Percentiles rank a stretch among this genome's conserved stretches.
phyloP scores from a whole-genome alignment of 2,888 invertebrate species.

The Dyspetes luteomarginatus region DNA sequence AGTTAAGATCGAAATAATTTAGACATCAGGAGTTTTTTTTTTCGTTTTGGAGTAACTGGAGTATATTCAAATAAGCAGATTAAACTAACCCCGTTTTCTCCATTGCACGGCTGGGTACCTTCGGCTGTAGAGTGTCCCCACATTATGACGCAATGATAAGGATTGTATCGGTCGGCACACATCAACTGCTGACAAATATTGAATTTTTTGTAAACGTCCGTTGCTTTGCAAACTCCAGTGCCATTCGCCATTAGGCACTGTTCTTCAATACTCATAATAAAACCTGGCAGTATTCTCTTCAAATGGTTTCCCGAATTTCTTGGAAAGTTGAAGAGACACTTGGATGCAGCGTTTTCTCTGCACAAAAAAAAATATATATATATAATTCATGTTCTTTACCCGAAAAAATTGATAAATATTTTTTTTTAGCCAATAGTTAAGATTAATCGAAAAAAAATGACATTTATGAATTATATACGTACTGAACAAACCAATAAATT shows the following conservation, averaged over 20 bases:
- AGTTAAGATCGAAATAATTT: background rate
- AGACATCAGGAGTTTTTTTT: too few relatives aligned
- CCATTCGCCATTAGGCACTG: background rate
- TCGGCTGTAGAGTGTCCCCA: background rate
- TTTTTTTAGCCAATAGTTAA: too few relatives aligned
- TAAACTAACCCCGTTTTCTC: background rate
- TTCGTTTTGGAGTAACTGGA: background rate
- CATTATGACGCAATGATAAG: background rate
- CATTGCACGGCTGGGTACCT: background rate
- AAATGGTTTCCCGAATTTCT: background rate
- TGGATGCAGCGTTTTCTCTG: too few relatives aligned
- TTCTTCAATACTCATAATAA: background rate
- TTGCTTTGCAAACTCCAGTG: background rate
- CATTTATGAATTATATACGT: too few relatives aligned
- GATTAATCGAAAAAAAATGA: too few relatives aligned
- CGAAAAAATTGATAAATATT: background rate
- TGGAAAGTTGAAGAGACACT: background rate
- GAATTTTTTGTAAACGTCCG: background rate
- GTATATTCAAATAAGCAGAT: background rate
- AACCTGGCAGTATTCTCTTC: background rate
- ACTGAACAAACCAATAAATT: background rate
- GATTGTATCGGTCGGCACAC: fast-evolving
- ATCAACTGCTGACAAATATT: background rate
- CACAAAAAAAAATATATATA: too few relatives aligned
- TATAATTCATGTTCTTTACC: background rate